These are phyloP conservation scores for Meloidogyne hapla DNA, from an alignment of 1,140 invertebrate species.

Conservation along the genomic window DNA sequence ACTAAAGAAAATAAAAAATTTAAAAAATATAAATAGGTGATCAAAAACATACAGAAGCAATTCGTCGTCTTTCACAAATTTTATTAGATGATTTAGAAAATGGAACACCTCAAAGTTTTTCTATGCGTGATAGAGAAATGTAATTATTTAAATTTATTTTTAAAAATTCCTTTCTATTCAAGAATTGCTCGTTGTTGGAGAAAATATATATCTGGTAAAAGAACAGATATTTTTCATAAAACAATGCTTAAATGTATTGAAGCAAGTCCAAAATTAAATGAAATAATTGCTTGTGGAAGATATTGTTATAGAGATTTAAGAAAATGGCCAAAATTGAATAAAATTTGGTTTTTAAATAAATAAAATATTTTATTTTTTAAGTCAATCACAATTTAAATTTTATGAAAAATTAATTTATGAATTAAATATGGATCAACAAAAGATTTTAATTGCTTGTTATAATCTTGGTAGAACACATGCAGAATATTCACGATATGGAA, in stretches of 20 bases:
- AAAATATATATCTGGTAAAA: conserved; percentile 22
- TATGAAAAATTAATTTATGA: conserved; percentile 47
- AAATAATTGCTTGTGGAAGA: conserved; percentile 55
- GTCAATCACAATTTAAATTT: conserved; percentile 52
- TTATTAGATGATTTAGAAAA: background rate
- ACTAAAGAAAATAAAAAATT: background rate
- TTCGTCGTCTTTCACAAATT: background rate
- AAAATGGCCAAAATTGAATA: conserved; percentile 50
- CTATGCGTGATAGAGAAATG: background rate
- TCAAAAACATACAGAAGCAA: background rate
- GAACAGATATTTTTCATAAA: conserved; percentile 52
- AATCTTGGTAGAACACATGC: conserved; percentile 43
- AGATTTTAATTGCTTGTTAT: conserved; percentile 28
- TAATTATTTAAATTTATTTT: background rate
- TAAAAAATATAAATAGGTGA: background rate
- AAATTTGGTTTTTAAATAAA: background rate
- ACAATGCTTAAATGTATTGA: conserved; percentile 58
- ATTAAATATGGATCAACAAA: conserved; percentile 33
- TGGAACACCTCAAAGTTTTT: background rate
- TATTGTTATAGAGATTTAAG: conserved; percentile 56
- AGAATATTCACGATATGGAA: conserved; percentile 47
- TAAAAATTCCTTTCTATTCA: background rate
- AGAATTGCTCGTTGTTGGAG: conserved; percentile 27
- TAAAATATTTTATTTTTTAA: conserved; percentile 35
- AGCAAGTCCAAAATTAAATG: conserved; percentile 54